phyloP scores from a whole-genome alignment of 2,888 invertebrate genomes.

The Caenorhabditis sp. region DNA sequence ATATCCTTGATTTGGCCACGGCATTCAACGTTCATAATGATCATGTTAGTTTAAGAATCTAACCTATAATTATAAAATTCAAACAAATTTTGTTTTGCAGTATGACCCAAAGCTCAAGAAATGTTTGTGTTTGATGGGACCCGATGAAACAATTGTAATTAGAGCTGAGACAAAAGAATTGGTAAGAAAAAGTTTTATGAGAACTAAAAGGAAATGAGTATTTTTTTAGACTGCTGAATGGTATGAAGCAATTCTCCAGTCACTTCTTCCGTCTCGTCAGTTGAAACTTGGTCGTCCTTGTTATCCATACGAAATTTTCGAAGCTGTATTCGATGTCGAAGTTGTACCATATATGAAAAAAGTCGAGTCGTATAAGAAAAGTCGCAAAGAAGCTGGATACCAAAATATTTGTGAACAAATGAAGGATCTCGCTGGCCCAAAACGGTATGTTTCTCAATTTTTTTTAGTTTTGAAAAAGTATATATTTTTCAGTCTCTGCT shows the following conservation, averaged over 20 bases:
- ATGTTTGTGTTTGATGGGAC: slow-evolving; percentile 58
- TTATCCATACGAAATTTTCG: slow-evolving; percentile 56
- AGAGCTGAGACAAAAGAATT: slow-evolving; percentile 27
- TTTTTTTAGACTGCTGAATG: slow-evolving; percentile 39
- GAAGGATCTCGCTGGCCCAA: slow-evolving; percentile 19
- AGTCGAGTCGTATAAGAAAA: slow-evolving; percentile 30
- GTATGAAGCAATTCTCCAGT: slow-evolving; percentile 45
- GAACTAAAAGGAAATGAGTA: no score
- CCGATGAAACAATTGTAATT: slow-evolving; percentile 58
- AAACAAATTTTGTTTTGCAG: slow-evolving; percentile 26
- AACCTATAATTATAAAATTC: background rate
- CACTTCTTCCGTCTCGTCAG: slow-evolving; percentile 50
- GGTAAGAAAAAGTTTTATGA: slow-evolving; percentile 4
- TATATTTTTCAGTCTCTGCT: slow-evolving; percentile 50
- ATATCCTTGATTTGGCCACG: slow-evolving; percentile 56
- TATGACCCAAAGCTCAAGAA: slow-evolving; percentile 51
- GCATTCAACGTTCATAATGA: slow-evolving; percentile 58
- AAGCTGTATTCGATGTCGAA: slow-evolving; percentile 57
- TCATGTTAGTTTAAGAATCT: slow-evolving; percentile 44
- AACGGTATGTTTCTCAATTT: slow-evolving; percentile 14
- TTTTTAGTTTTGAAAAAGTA: background rate
- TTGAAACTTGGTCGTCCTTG: slow-evolving; percentile 56
- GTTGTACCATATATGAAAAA: slow-evolving; percentile 33
- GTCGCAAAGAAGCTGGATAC: slow-evolving; percentile 21
- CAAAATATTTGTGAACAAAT: slow-evolving; percentile 21